phyloP scores from a whole-genome alignment of 2,888 invertebrate species.

The Deilephila elpenor region DNA sequence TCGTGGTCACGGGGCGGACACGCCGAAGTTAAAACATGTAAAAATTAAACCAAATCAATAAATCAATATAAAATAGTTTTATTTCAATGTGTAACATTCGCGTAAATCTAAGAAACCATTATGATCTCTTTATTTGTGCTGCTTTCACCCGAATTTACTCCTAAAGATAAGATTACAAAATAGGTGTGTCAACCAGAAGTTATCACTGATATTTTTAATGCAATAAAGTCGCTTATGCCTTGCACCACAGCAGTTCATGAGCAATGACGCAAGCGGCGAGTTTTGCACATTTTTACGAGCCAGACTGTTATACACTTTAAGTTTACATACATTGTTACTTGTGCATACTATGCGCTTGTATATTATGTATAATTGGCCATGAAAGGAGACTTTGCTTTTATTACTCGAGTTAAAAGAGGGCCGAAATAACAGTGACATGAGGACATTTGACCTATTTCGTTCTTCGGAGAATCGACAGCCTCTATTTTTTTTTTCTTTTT shows the following conservation, averaged over 20 bases:
- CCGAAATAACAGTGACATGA: background rate
- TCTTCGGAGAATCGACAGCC: constrained; percentile 25
- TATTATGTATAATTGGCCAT: background rate
- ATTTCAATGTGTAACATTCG: too few relatives aligned
- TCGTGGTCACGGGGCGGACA: too few relatives aligned
- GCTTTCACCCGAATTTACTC: too few relatives aligned
- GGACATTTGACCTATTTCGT: background rate
- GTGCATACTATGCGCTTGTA: background rate
- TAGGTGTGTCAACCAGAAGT: too few relatives aligned
- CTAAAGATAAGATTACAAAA: too few relatives aligned
- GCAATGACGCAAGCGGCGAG: constrained; percentile 69
- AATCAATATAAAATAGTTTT: too few relatives aligned
- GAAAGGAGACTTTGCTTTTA: constrained; percentile 23
- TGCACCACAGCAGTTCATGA: constrained; percentile 42
- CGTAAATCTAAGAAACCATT: too few relatives aligned
- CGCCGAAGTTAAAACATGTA: too few relatives aligned
- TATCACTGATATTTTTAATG: background rate
- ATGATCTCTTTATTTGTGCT: too few relatives aligned
- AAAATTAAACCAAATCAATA: too few relatives aligned
- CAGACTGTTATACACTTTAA: constrained; percentile 43
- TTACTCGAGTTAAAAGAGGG: background rate
- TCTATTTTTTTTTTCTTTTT: too few relatives aligned
- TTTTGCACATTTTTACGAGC: constrained; percentile 69
- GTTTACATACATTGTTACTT: background rate
- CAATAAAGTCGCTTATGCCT: constrained; percentile 33